These are phyloP conservation scores for Pollachius pollachius DNA, from an alignment of 2,113 vertebrate species.

Conservation along the genomic window DNA sequence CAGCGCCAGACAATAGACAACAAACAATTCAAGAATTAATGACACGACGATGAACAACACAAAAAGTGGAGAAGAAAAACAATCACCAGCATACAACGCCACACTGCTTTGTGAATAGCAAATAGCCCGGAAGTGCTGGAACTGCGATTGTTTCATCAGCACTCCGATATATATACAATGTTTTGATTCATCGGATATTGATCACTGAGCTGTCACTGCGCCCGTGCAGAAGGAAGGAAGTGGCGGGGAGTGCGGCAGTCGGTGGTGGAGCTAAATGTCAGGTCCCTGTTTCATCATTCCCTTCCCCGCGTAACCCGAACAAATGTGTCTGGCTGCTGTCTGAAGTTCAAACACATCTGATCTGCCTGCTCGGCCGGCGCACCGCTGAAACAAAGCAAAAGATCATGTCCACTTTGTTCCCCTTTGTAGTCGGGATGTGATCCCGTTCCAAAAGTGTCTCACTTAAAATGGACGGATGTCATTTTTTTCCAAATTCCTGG, in stretches of 20 bases:
- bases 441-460: background rate
- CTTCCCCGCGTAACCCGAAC: background rate
- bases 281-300: conserved; percentile 7
- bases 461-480: background rate
- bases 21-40: too few species aligned
- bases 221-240: too few species aligned
- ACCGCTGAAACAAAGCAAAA: background rate
- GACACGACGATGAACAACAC: too few species aligned
- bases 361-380: background rate
- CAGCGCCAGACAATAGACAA: too few species aligned
- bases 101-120: too few species aligned
- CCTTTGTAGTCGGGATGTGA: background rate
- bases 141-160: too few species aligned
- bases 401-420: conserved; percentile 6
- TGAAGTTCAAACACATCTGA: background rate
- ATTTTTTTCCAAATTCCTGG: background rate
- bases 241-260: background rate
- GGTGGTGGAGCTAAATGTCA: background rate
- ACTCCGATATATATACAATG: too few species aligned
- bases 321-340: background rate
- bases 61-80: too few species aligned
- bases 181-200: too few species aligned
- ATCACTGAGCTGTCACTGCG: too few species aligned
- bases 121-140: too few species aligned
- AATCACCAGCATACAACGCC: too few species aligned